phyloP scores from a whole-genome alignment of 1,140 invertebrate genomes.

The Sycobia sp. region DNA sequence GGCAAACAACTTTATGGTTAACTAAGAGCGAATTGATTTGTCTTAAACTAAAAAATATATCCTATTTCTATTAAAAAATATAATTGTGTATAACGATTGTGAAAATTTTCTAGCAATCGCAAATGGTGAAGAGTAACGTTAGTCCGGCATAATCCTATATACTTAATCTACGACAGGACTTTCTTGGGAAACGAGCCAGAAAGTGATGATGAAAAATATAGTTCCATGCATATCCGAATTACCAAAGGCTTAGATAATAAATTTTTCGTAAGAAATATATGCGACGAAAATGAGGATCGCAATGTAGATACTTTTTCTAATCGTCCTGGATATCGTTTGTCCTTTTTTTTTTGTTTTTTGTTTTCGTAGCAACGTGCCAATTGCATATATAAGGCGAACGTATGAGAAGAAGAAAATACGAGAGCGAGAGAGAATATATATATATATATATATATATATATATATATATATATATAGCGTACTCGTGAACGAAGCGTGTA shows the following conservation, averaged over 20 bases:
- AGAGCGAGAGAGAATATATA: not conserved
- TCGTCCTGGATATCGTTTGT: slow-evolving; percentile 3
- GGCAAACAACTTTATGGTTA: too few relatives aligned
- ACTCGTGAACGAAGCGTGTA: not conserved
- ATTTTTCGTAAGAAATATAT: slow-evolving; percentile 38
- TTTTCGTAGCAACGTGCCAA: slow-evolving; percentile 28
- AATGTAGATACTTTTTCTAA: slow-evolving; percentile 33
- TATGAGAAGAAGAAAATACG: slow-evolving; percentile 24
- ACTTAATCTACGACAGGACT: too few relatives aligned
- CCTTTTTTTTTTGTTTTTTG: too few relatives aligned
- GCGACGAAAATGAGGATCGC: not conserved
- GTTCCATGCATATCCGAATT: slow-evolving; percentile 59
- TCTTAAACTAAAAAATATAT: not conserved
- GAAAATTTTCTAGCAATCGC: too few relatives aligned
- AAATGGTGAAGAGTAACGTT: too few relatives aligned
- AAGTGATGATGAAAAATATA: slow-evolving; percentile 57
- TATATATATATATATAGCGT: too few relatives aligned
- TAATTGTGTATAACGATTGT: too few relatives aligned
- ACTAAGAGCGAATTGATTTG: not conserved
- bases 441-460: too few relatives aligned
- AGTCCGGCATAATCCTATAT: too few relatives aligned
- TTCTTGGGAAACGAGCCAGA: too few relatives aligned
- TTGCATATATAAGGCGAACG: not conserved
- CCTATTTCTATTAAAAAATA: too few relatives aligned
- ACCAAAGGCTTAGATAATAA: slow-evolving; percentile 55